Base-by-base conservation (phyloP, 53 echinoderm and acorn worm genomes). In the Echinarachnius parma region DNA sequence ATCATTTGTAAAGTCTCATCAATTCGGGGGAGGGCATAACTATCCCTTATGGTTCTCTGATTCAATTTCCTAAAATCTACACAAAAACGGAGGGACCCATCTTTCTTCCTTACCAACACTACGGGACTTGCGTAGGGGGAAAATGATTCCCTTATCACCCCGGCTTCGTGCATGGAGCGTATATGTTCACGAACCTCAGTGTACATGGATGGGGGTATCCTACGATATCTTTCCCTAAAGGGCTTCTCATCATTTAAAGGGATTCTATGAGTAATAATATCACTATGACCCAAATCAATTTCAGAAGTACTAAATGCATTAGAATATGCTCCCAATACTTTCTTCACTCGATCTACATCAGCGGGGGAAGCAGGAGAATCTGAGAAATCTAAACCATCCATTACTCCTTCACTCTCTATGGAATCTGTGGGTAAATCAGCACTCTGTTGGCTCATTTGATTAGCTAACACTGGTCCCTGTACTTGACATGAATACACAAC, bases 91-190 rank as follows among this genome's bases (percentile, higher is more conserved):
- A 83, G 13, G 9, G 35, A 42, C 3, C 77, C 83, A 49, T 77
- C 78, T 30, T 67, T 77, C 70, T 78, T 83, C 24, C 69, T 44
- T 9, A 83, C 83, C 20, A 83, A 36, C 4, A 83, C 83, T 3
- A 83, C 57, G 4, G 77, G 78, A 42, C 77, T 55, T 20, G 69
- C 83, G 60, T 83, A 83, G 0, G 83, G 83, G 14, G 77, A 64
- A 28, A 66, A 59, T 21, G 78, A 83, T 22, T 60, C 61, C 19
- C 78, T 34, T 34, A 83, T 78, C 0, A 61, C 70, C 1, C 71
- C 71, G 5, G 49, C 25, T 4, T 69, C 53, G 23, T 69, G 34
- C 78, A 78, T 84, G 1, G 66, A 49, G 1, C 53, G 34, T 13
- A 83, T 16, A 36, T 63, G 64, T 19, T 83, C 56, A 5, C 68